These are phyloP conservation scores for Discoglossus pictus DNA, from an alignment of 2,797 vertebrate genomes.

Conservation along the genomic window DNA sequence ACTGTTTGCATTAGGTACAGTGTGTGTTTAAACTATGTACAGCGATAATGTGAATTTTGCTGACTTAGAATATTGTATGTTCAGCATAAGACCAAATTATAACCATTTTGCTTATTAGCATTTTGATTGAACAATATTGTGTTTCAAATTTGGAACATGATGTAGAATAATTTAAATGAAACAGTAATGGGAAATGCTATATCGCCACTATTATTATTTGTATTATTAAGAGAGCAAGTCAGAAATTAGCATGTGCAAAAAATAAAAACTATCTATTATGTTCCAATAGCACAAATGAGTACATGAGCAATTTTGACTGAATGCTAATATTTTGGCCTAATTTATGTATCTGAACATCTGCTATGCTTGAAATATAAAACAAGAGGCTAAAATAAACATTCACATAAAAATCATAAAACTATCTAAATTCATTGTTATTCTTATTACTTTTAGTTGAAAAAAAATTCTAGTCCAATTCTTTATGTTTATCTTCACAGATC, in stretches of 20 bases:
- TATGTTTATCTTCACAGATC: too few species aligned
- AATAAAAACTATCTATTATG: conserved; percentile 21
- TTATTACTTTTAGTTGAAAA: too few species aligned
- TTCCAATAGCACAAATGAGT: conserved; percentile 24
- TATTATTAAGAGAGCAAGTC: neutral
- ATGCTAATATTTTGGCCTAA: conserved; percentile 21
- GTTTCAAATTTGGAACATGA: conserved; percentile 22
- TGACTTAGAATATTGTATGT: conserved; percentile 7
- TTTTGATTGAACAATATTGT: conserved; percentile 32
- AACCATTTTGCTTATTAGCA: conserved; percentile 36
- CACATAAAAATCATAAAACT: neutral
- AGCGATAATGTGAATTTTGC: conserved; percentile 3
- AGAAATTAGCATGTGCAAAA: conserved; percentile 24
- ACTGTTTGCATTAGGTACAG: neutral
- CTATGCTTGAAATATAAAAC: conserved; percentile 4
- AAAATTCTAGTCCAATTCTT: too few species aligned
- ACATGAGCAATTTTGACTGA: conserved; percentile 28
- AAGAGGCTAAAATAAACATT: conserved; percentile 20
- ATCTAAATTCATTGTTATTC: too few species aligned
- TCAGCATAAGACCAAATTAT: conserved; percentile 7
- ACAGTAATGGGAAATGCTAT: conserved; percentile 26
- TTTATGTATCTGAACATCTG: conserved; percentile 27
- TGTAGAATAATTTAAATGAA: conserved; percentile 27
- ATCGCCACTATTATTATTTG: conserved; percentile 20
- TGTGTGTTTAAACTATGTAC: neutral